Base-by-base conservation (phyloP, 53 echinoderm and acorn worm species). In the Holothuria leucospilota region DNA sequence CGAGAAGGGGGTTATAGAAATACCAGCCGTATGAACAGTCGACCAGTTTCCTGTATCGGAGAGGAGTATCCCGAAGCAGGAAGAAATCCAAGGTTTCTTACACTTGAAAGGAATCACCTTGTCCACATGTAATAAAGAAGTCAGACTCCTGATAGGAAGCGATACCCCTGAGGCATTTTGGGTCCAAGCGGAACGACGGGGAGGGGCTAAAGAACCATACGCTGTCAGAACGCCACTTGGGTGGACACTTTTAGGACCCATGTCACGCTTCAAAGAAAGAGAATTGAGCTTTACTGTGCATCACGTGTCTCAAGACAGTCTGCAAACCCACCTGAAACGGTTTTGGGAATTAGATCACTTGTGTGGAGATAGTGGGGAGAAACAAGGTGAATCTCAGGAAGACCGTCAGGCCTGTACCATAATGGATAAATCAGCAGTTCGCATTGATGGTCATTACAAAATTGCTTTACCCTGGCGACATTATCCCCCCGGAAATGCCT, bases 141-240 rank as follows among this genome's bases (percentile, higher is more conserved):
- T 89, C 38, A 89, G 61, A 58, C 41, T 86, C 14, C 87, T 90
- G 34, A 86, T 90, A 6, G 86, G 91, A 3, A 82, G 81, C 23
- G 91, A 87, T 71, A 80, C 81, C 6, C 86, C 86, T 16, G 91
- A 90, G 59, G 91, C 91, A n/a, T 86, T 91, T 75, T 89, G 83
- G 92, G 89, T 82, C 6, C 39, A 77, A 26, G 88, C 85, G 6
- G 82, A 92, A 73, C 28, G 92, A 38, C 59, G 86, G 15, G 92
- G 92, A 5, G 67, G 73, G 5, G 42, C 34, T 23, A 88, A 88
- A 78, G 88, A 88, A 51, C 91, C 79, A 0, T 91, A 88, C 49
- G 91, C 88, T 24, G 67, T 88, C 70, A 84, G 81, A 10, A 84
- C 85, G 15, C 56, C 79, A 18, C 68, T 88, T 28, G 91, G 91